Base-by-base conservation (phyloP, 2,888 invertebrate species). In the Strigamia transsilvanica region DNA sequence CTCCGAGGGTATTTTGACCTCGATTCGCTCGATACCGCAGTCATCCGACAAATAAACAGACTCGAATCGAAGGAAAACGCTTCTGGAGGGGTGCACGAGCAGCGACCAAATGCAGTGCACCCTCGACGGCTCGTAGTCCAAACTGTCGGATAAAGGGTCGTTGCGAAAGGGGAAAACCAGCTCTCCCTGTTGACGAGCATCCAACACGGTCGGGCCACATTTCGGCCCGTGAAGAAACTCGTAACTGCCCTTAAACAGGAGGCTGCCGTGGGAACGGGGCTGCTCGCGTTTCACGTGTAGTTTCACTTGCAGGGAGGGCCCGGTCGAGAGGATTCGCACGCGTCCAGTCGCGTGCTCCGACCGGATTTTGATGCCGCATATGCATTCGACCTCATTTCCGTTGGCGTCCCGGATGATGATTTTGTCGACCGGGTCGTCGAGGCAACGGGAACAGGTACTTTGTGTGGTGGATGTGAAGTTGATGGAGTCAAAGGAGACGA, bases 61-160 rank as follows among this genome's bases (percentile, higher is more conserved):
- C 34, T 96, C 96, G 86, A 96, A 93, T 87, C 95, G 94, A 38
- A 96, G 88, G 93, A 94, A 95, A 27, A 96, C 91, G 87, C 96
- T 96, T 83, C 95, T 90, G 83, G 95, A 94, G 77, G 93, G 91
- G 85, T 94, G 80, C 15, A 85, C 85, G 10, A 84, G 77, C 73
- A 95, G 89, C 86, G 94, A 94, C 94, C 94, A 94, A 85, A 94
- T 93, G 85, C 94, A 94, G 85, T 93, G 90, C 82, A 90, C 88
- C 10, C 88, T 84, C 82, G 89, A 86, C 46, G 46, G 78, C 18
- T 41, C 77, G 41, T 32, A 79, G 51, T 80, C 38, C 1, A 15
- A 32, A 15, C 56, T 34, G 66, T 38, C 66, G 18, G n/a, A 38
- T 18, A 32, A 3, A 15, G 79, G 12, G n/a, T 32, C 32, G 34